Base-by-base conservation (phyloP, 2,888 invertebrate species). In the Euclidia mi region DNA sequence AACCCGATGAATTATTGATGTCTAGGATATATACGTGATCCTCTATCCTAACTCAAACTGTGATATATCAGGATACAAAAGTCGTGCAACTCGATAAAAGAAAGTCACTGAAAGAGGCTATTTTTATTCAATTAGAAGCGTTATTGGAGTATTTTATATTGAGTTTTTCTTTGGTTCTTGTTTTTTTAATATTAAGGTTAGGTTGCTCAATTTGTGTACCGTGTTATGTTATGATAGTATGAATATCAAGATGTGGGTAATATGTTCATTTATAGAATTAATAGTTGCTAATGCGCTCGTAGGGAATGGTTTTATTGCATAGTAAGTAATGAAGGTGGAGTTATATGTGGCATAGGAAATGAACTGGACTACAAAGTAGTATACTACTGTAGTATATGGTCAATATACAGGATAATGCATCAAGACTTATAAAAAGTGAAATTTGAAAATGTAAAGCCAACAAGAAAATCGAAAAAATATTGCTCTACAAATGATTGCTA, bases 1-100 rank as follows among this genome's bases (percentile, higher is more conserved):
- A 73, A 56, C 79, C 81, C 72, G 73, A 92, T 94, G 93, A 90
- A 94, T 94, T 90, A 94, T 94, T 89, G 86, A 94, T 91, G 85
- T 58, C 76, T 71, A 75, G 79, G 73, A 78, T 79, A 76, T 78
- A 77, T 88, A 91, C 92, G 92, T 93, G 92, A 86, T 87, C 78
- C 71, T 81, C 76, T 79, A 81, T 75, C 80, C 83, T 75, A 70
- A 56, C 66, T 65, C 71, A 81, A 73, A 79, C 81, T 77, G 78
- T 65, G 79, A 61, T 79, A 71, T 51, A 64, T 70, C 63, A 52
- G 43, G 72, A 56, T 47, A 69, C 76, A 76, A 56, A 60, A 56
- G 3, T 50, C 14, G 61, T n/a, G 65, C 63, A 31, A 38, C 41
- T 14, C 11, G 9, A 0, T 4, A 25, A 1, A 28, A 34, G 15